Percentiles rank a stretch among this genome's conserved stretches.
Conservation (phyloP, 2,113 vertebrate genomes). For the Hylia prasina region DNA sequence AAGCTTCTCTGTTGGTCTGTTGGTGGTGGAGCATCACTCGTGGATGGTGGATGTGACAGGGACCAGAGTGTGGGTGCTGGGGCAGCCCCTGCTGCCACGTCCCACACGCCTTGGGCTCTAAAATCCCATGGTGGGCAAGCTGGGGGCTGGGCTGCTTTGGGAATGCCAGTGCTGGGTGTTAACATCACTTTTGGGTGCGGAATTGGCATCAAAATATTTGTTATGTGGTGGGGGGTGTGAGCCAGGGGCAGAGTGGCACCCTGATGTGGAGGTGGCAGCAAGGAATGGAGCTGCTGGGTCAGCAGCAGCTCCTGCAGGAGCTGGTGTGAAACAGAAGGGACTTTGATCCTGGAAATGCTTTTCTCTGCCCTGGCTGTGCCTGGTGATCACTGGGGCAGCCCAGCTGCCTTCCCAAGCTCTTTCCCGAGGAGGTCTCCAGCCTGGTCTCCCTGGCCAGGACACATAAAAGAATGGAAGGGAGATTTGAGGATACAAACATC, state of each 20-base stretch:
- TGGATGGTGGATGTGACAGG: neutral
- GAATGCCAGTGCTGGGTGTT: neutral
- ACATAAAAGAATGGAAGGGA: neutral
- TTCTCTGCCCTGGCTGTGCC: neutral
- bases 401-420: neutral
- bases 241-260: neutral
- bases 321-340: neutral
- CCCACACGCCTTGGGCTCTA: rapidly evolving
- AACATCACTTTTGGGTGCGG: neutral
- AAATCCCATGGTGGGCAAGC: rapidly evolving
- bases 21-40: rapidly evolving
- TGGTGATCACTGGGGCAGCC: rapidly evolving
- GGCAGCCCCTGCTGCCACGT: neutral
- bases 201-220: neutral
- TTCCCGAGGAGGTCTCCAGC: neutral
- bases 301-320: neutral
- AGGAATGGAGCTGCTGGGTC: neutral
- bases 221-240: rapidly evolving
- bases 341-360: neutral
- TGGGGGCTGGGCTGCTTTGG: neutral
- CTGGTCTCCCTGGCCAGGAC: neutral
- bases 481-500: neutral
- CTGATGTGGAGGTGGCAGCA: neutral
- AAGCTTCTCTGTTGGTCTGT: neutral
- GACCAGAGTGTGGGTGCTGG: neutral